phyloP scores from a whole-genome alignment of 1,140 invertebrate genomes.

The Arctopsyche grandis region DNA sequence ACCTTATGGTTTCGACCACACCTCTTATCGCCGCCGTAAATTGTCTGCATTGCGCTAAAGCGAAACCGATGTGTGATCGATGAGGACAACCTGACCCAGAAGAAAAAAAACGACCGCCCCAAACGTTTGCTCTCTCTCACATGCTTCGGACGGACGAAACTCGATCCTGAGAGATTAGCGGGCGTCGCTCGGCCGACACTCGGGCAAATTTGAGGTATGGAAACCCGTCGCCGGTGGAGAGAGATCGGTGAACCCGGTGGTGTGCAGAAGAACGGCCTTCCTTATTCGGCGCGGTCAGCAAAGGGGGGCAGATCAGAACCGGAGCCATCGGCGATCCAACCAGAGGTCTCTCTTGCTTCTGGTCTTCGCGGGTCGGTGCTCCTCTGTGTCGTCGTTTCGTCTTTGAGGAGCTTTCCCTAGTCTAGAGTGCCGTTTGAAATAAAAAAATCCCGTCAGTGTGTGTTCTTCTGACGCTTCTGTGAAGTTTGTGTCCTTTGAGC shows the following conservation, averaged over 20 bases:
- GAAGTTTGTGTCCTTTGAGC: too few relatives aligned
- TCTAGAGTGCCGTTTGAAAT: background rate
- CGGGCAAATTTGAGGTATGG: background rate
- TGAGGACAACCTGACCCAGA: too few relatives aligned
- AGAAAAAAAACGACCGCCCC: too few relatives aligned
- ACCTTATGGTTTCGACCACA: background rate
- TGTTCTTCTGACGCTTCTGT: too few relatives aligned
- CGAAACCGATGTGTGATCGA: too few relatives aligned
- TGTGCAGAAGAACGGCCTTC: conserved; percentile 38
- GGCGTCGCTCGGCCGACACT: too few relatives aligned
- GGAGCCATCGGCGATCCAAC: background rate
- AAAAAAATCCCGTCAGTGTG: too few relatives aligned
- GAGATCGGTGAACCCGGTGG: conserved; percentile 38
- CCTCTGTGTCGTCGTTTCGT: background rate
- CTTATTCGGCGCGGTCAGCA: conserved; percentile 33
- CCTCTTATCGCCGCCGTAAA: background rate
- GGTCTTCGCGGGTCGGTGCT: conserved; percentile 16
- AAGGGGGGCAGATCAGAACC: conserved; percentile 31
- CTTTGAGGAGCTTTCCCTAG: background rate
- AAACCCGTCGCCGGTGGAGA: background rate
- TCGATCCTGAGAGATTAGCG: too few relatives aligned
- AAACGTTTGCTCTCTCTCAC: too few relatives aligned
- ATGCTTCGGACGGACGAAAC: too few relatives aligned
- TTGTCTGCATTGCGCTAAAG: too few relatives aligned
- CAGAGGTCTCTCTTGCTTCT: conserved; percentile 17